Base-by-base conservation (phyloP, 2,888 invertebrate genomes). In the Chrysolina americana region DNA sequence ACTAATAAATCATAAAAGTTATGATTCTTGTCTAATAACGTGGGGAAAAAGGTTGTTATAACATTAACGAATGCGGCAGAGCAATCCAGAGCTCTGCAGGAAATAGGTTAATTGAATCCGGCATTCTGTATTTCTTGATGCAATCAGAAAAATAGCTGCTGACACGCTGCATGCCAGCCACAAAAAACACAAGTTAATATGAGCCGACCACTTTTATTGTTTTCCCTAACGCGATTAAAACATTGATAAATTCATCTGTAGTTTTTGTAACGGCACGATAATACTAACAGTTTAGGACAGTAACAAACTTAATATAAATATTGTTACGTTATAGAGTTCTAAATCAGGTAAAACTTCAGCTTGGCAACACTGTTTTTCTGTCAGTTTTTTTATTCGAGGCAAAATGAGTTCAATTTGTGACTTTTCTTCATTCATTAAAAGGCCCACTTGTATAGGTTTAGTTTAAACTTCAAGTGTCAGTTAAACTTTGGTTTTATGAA, bases 61-160 rank as follows among this genome's bases (percentile, higher is more conserved):
- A n/a, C 19, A 17, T 17, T 50, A 50, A 50, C 19, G 19, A 50
- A 65, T 65, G 47, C 28, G 48, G 23, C 47, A 47, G 13, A 21
- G 10, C 21, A 65, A 41, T 65, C 21, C 17, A 65, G 44, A 65
- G 17, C 47, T 36, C 50, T 63, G 69, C 44, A 65, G 74, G 74
- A 74, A 66, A 66, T 74, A 62, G 70, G 70, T 66, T 63, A 74
- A 74, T 74, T 66, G 50, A 13, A 48, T 15, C 64, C 28, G 66
- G 65, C 65, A 74, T 70, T 70, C 70, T 70, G 70, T 74, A 28
- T 70, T 71, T 70, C 66, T 50, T 65, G 74, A 74, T 74, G 28
- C 41, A 70, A 74, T 70, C 70, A 53, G 74, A 23, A 47, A 44
- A 68, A 74, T 71, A 66, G 47, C 64, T 47, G 65, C n/a, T 44